A percentile compares a stretch with the other conserved stretches of the same genome.
Evolutionary conservation across 2,888 invertebrate genomes (phyloP).

Genomic region (Philonicus albiceps): DNA sequence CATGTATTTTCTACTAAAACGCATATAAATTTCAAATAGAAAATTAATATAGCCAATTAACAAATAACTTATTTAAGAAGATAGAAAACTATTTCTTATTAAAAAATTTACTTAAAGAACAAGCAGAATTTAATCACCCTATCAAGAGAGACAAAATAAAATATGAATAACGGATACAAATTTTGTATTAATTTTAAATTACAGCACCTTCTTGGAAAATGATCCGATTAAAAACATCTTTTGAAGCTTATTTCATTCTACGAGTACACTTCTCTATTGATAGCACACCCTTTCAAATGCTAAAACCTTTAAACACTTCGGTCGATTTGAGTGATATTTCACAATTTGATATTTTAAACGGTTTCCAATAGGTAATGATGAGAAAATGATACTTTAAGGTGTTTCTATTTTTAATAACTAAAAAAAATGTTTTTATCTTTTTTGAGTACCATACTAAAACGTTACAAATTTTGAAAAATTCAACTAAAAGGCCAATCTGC

Average conservation of each 20-base stretch:
- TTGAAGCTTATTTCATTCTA: not conserved
- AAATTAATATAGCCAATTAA: no score
- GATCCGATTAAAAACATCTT: not conserved
- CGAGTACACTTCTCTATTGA: not conserved
- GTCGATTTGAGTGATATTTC: not conserved
- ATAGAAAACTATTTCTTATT: no score
- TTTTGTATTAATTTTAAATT: not conserved
- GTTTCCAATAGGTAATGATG: no score
- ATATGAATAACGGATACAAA: not conserved
- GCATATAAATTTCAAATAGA: not conserved
- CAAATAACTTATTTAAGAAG: no score
- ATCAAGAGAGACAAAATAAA: not conserved
- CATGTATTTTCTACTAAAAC: not conserved
- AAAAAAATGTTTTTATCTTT: no score
- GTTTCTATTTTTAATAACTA: no score
- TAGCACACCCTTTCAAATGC: not conserved
- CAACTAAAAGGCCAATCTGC: no score
- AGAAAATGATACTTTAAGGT: no score
- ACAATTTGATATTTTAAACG: not conserved
- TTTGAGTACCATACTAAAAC: no score
- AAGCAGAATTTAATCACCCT: no score
- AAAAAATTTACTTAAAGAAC: no score
- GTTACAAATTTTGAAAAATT: no score
- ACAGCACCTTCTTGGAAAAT: not conserved
- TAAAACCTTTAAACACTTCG: not conserved